phyloP scores from a whole-genome alignment of 2,888 invertebrate species.

The Orthosia gracilis region DNA sequence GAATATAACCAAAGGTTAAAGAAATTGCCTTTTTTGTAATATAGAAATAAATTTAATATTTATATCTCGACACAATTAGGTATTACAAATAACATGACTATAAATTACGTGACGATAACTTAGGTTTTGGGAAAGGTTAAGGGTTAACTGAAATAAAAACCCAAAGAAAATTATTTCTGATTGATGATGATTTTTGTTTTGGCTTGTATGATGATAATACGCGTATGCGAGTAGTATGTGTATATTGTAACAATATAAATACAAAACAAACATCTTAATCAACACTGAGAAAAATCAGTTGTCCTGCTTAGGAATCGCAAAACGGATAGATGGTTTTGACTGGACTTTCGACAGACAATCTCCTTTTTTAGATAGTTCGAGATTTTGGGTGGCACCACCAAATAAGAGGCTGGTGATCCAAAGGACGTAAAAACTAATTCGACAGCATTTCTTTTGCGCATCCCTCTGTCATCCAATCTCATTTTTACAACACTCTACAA shows the following conservation, averaged over 20 bases:
- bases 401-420: not conserved
- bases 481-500: conserved; percentile 8
- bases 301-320: not conserved
- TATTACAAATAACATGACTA: not conserved
- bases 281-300: too few species aligned
- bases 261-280: too few species aligned
- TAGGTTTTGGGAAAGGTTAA: not conserved
- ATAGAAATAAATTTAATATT: not conserved
- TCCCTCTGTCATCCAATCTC: not conserved
- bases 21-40: not conserved
- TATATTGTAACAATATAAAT: not conserved
- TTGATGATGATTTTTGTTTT: not conserved
- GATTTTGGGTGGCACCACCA: not conserved
- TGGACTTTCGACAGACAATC: not conserved
- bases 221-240: too few species aligned
- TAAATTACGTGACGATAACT: not conserved
- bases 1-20: not conserved
- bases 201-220: not conserved
- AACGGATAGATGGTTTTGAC: not conserved
- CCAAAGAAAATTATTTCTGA: not conserved
- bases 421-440: not conserved
- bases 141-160: not conserved
- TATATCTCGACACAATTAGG: too few species aligned
- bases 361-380: not conserved
- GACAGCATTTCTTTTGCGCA: not conserved